Percentiles rank a stretch among this genome's conserved stretches.
These are phyloP conservation scores for Epizoanthus rinbou DNA, from an alignment of 92 coral and sea anemone species.

Conservation along the genomic window DNA sequence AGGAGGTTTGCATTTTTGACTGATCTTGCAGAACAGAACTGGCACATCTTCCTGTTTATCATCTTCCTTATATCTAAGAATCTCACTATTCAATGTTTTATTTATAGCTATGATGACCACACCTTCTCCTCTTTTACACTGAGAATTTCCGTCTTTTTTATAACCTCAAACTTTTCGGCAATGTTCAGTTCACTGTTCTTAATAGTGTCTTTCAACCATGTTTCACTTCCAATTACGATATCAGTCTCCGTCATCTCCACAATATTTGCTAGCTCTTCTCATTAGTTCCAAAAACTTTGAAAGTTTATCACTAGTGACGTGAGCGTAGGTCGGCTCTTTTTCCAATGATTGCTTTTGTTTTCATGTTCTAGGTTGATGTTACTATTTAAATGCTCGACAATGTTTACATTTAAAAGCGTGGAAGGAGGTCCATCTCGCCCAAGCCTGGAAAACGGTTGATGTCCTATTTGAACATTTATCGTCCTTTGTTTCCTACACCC, in stretches of 20 bases:
- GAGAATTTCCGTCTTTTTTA: slow-evolving; percentile 3
- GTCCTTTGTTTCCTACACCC: slow-evolving; percentile 18
- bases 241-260: slow-evolving; percentile 15
- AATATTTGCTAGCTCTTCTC: slow-evolving; percentile 12
- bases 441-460: slow-evolving; percentile 15
- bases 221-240: slow-evolving; percentile 14
- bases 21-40: slow-evolving; percentile 16
- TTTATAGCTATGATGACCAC: slow-evolving; percentile 9
- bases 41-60: slow-evolving; percentile 10
- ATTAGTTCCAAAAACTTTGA: not conserved
- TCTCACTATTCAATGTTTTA: slow-evolving; percentile 14
- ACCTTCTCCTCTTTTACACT: slow-evolving; percentile 9
- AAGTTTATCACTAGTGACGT: slow-evolving; percentile 5
- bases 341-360: slow-evolving; percentile 9
- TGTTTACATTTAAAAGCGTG: slow-evolving; percentile 14
- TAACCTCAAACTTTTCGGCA: slow-evolving; percentile 12
- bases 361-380: slow-evolving; percentile 2
- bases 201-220: slow-evolving; percentile 12
- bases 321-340: slow-evolving; percentile 14
- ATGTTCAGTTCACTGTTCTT: slow-evolving; percentile 11
- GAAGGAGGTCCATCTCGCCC: slow-evolving; percentile 16
- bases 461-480: slow-evolving; percentile 12
- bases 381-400: slow-evolving; percentile 5
- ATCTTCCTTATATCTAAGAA: slow-evolving; percentile 14
- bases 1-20: slow-evolving; percentile 13